Evolutionary conservation across 2,888 invertebrate genomes (phyloP), one percentile per base, ranked within the genome.

Genomic region (Hyles lineata): DNA sequence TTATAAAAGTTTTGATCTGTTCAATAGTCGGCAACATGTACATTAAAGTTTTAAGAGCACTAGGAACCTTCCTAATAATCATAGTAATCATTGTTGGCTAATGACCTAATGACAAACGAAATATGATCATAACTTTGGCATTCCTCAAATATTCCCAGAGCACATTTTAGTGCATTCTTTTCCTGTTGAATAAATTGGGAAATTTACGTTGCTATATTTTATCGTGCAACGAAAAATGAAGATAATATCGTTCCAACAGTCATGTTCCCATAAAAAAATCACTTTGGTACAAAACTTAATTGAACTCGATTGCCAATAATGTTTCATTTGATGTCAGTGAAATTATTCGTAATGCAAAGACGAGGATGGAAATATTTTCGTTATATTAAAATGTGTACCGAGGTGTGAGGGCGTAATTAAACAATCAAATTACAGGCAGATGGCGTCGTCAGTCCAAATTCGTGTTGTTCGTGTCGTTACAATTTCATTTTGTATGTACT

Each of bases 361-460:
- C 52, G 55, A 15, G 72, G 63, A 63, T 70, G 52, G 73, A 73
- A 43, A 70, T 72, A 35, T 71, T 72, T 69, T 75, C 70, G 70
- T 63, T 70, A 74, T 74, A 73, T 72, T 71, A 74, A 75, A 71
- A 72, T 58, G 71, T 70, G 58, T 67, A 21, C n/a, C 61, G 69
- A 75, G 70, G 61, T 70, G 75, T 74, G 73, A 73, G 74, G 74
- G 77, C 74, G 74, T 77, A 75, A 76, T 77, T 76, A 75, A 75
- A 75, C 76, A 77, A 77, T 75, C 74, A 73, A 74, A 74, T 75
- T 74, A 73, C 73, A 71, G 74, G 60, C 78, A 75, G 76, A 74
- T 77, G 78, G 72, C 74, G 32, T 55, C 5, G n/a, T 61, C 19
- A 58, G 15, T 61, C 32, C 62, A 62, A 74, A 72, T 55, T 55